Conservation (phyloP, 2,888 invertebrate genomes). For the Xiphydria camelus region DNA sequence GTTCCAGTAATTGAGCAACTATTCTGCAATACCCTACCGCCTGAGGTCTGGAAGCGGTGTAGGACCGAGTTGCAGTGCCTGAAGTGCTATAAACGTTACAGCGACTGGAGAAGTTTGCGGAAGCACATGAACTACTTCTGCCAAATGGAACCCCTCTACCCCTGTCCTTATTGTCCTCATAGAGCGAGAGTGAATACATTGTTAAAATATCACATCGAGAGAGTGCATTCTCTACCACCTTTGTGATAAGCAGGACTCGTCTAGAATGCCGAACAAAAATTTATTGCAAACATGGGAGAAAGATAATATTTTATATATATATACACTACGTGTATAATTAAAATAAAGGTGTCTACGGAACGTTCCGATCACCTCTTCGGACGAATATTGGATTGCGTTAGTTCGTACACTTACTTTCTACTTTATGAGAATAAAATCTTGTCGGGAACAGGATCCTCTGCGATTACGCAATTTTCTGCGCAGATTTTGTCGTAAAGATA, state of each 20-base stretch:
- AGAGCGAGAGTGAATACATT: constrained; percentile 36
- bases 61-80: constrained; percentile 8
- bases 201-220: constrained; percentile 38
- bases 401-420: too few relatives aligned
- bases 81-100: constrained; percentile 28
- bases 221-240: constrained; percentile 32
- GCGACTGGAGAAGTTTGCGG: constrained; percentile 43
- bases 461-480: too few relatives aligned
- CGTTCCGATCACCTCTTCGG: too few relatives aligned
- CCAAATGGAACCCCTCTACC: constrained; percentile 39
- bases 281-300: too few relatives aligned
- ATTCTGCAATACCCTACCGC: constrained; percentile 40
- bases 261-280: neutral
- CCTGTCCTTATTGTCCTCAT: constrained; percentile 41
- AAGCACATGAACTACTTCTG: constrained; percentile 49
- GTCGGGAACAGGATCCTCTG: too few relatives aligned
- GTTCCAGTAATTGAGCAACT: too few relatives aligned
- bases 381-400: too few relatives aligned
- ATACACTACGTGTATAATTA: too few relatives aligned
- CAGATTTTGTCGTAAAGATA: too few relatives aligned
- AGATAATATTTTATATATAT: too few relatives aligned
- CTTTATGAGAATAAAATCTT: too few relatives aligned
- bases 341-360: too few relatives aligned
- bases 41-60: constrained; percentile 22
- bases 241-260: neutral